Conservation (phyloP, 2,888 invertebrate species). For the Thera britannica region DNA sequence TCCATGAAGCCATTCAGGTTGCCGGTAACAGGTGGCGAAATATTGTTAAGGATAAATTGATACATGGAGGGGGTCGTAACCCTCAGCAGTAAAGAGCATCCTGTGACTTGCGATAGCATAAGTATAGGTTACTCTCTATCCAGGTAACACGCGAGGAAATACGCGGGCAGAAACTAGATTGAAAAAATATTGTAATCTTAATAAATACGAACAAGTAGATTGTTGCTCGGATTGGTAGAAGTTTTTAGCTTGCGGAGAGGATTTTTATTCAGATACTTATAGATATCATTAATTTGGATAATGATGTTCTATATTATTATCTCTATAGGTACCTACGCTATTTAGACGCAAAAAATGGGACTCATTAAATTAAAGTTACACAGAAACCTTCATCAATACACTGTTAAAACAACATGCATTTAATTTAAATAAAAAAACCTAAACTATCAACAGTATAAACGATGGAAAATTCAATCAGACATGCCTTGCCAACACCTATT, state of each 20-base stretch:
- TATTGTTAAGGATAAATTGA: too few relatives aligned
- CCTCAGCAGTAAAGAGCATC: too few relatives aligned
- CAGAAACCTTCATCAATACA: not conserved
- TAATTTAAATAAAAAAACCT: slow-evolving; percentile 26
- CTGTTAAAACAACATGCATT: not conserved
- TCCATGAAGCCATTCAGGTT: too few relatives aligned
- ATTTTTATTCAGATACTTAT: too few relatives aligned
- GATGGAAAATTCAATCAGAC: slow-evolving; percentile 56
- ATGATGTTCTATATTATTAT: not conserved
- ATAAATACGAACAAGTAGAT: not conserved
- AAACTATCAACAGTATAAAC: slow-evolving; percentile 55
- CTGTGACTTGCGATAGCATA: too few relatives aligned
- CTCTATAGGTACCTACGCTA: not conserved
- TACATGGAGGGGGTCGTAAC: too few relatives aligned
- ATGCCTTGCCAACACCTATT: slow-evolving; percentile 68
- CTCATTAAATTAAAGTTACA: too few relatives aligned
- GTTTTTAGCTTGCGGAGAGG: too few relatives aligned
- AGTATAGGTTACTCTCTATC: not conserved
- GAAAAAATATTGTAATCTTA: too few relatives aligned
- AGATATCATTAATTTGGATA: too few relatives aligned
- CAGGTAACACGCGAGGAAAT: not conserved
- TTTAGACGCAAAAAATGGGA: too few relatives aligned
- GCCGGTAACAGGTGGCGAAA: too few relatives aligned
- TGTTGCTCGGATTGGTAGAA: not conserved
- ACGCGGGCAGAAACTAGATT: not conserved